Evolutionary conservation across 2,888 invertebrate genomes (phyloP), one percentile per base, ranked within the genome.

Genomic region (Drosophila barbarae): DNA sequence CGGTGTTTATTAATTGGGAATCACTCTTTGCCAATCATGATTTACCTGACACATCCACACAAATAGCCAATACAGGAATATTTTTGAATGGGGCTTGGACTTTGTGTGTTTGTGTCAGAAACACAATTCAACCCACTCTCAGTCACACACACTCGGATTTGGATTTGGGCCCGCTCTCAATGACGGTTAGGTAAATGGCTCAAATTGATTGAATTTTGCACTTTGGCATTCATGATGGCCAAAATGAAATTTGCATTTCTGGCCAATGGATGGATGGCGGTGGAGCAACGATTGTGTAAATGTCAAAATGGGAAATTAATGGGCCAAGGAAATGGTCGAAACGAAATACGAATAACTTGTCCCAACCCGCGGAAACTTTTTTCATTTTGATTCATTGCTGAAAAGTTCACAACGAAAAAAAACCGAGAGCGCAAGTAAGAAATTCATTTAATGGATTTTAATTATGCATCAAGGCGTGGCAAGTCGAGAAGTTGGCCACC

Each of bases 121-220:
- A 51, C 64, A 63, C 64, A 64, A 51, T 36, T 51, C 51, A 42
- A 35, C 30, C 64, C 51, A 64, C 61, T n/a, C 64, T 28, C 46
- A 32, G 38, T 38, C 34, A 13, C 35, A 21, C 42, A 63, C 41
- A 47, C 63, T 13, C 41, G 36, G 15, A 36, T 9, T 61, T 10
- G 38, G n/a, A 42, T 50, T 30, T 12, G n/a, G 28, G 18, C n/a
- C 36, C n/a, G 64, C 64, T 50, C 61, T 63, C 51, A 59, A 79
- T 51, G 63, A 51, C 63, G 65, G 51, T 36, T 63, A 44, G 65
- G 65, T 64, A 81, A 81, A 83, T 81, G 81, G 84, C 77, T 84
- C 85, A 84, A 81, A 81, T 81, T 81, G 81, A 81, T 81, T 81
- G 81, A 84, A 77, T 81, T 81, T 81, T 79, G 85, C 83, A 84